Evolutionary conservation across 2,888 invertebrate genomes (phyloP).

Genomic region (Nemotelus pantherinus): DNA sequence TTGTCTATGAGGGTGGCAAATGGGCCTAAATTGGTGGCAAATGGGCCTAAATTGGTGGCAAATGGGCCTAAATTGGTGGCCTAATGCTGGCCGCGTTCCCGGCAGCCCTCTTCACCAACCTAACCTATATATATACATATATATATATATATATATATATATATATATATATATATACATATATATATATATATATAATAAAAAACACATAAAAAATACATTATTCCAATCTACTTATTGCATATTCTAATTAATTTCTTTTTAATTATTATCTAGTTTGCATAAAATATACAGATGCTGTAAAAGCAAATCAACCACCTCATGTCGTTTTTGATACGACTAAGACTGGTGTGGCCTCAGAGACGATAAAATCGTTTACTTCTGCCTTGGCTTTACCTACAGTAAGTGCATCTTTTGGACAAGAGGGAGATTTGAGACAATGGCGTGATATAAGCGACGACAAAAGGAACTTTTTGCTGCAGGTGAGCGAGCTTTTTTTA

Average conservation of each 20-base stretch:
- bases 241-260: conserved; percentile 22
- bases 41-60: too few species aligned
- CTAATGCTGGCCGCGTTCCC: too few species aligned
- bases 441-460: conserved; percentile 80
- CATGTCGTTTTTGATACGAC: conserved; percentile 86
- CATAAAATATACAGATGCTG: conserved; percentile 74
- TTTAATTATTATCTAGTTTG: conserved; percentile 69
- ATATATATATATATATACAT: too few species aligned
- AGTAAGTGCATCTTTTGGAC: conserved; percentile 85
- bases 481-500: conserved; percentile 59
- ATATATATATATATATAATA: too few species aligned
- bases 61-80: too few species aligned
- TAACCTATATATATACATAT: too few species aligned
- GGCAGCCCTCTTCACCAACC: too few species aligned
- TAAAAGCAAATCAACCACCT: conserved; percentile 73
- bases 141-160: too few species aligned
- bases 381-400: conserved; percentile 83
- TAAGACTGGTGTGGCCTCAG: conserved; percentile 81
- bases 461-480: conserved; percentile 80
- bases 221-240: too few species aligned
- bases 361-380: conserved; percentile 86
- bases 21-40: too few species aligned
- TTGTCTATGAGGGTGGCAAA: too few species aligned
- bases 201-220: too few species aligned
- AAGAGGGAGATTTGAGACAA: conserved; percentile 82